Evolutionary conservation across 1,140 invertebrate genomes (phyloP).

Genomic region (Pseudomyrmex concolor): DNA sequence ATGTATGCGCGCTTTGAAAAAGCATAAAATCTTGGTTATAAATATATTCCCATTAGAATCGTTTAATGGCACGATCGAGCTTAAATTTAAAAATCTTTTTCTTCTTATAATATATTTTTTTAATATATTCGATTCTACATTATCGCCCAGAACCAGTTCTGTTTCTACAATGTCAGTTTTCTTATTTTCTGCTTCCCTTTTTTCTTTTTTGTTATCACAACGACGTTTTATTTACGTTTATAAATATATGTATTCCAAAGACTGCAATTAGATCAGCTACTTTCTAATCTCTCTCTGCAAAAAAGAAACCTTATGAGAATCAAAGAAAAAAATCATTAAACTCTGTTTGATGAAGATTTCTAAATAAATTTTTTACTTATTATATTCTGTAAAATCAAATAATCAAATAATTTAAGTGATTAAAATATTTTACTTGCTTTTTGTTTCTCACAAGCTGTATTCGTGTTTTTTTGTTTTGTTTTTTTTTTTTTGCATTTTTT

Average conservation of each 20-base stretch:
- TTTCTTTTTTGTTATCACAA: constrained; percentile 61
- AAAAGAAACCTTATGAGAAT: constrained; percentile 32
- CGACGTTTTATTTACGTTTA: constrained; percentile 52
- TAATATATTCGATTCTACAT: constrained; percentile 62
- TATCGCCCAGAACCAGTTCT: constrained; percentile 40
- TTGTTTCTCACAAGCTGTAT: constrained; percentile 59
- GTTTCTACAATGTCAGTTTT: constrained; percentile 39
- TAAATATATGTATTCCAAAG: constrained; percentile 62
- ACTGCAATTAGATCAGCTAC: constrained; percentile 40
- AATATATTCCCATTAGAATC: constrained; percentile 69
- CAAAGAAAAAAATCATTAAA: constrained; percentile 44
- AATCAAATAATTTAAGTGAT: neutral
- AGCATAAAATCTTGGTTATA: constrained; percentile 73
- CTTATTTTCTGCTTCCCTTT: constrained; percentile 11
- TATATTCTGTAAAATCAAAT: too few species aligned
- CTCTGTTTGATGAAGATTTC: constrained; percentile 8
- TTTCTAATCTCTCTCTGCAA: constrained; percentile 31
- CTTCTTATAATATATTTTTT: constrained; percentile 17
- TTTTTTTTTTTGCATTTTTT: constrained; percentile 42
- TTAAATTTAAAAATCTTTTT: constrained; percentile 63
- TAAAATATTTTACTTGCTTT: constrained; percentile 11
- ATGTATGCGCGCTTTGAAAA: constrained; percentile 70
- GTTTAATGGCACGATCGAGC: constrained; percentile 74
- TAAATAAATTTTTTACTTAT: neutral
- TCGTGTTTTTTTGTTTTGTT: constrained; percentile 3